Evolutionary conservation across 2,113 vertebrate species (phyloP).

Genomic region (Kryptolebias marmoratus): DNA sequence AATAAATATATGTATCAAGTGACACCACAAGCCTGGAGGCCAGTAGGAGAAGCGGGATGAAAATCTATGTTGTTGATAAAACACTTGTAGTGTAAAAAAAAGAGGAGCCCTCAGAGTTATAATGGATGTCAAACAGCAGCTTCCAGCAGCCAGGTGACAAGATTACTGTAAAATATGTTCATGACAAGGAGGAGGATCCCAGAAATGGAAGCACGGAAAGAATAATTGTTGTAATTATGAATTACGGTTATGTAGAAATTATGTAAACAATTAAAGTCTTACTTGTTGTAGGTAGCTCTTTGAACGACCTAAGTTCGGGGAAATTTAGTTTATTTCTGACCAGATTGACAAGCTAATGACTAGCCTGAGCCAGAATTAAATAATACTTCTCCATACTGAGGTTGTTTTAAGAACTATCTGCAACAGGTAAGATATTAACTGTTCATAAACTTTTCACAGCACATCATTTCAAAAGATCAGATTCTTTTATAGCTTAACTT

Average conservation of each 20-base stretch:
- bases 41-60: conserved; percentile 71
- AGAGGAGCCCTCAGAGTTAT: conserved; percentile 19
- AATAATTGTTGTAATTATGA: not conserved
- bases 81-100: conserved; percentile 58
- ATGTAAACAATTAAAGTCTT: not conserved
- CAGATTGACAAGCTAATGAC: too few species aligned
- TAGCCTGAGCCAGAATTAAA: not conserved
- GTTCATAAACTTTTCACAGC: not conserved
- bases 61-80: conserved; percentile 61
- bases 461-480: not conserved
- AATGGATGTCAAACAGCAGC: conserved; percentile 60
- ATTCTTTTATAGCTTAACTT: not conserved
- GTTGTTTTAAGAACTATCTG: not conserved
- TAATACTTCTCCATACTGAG: not conserved
- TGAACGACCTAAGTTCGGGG: too few species aligned
- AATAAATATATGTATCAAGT: conserved; percentile 8
- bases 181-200: not conserved
- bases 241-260: not conserved
- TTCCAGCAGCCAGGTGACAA: conserved; percentile 38
- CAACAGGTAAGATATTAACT: not conserved
- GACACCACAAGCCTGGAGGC: conserved; percentile 62
- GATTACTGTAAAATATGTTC: conserved; percentile 51
- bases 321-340: too few species aligned
- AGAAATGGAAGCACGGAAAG: conserved; percentile 2
- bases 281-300: not conserved